These are phyloP conservation scores for Prosopocoilus inquinatus DNA, from an alignment of 2,888 invertebrate genomes.

Conservation along the genomic window DNA sequence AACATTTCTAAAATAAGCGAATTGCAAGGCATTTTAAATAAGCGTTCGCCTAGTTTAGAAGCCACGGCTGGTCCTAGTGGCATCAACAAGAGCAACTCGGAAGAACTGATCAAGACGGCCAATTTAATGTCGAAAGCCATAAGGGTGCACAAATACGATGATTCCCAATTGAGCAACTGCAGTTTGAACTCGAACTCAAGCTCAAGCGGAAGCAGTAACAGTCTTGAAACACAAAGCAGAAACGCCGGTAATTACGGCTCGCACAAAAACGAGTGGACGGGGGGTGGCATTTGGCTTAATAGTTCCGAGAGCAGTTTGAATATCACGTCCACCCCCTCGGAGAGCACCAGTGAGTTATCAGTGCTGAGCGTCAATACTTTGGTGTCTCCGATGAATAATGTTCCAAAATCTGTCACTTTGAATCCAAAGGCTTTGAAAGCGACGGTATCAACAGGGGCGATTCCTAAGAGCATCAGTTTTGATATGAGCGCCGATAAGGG, in stretches of 20 bases:
- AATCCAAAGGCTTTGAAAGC: conserved; percentile 46
- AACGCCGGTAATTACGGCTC: conserved; percentile 24
- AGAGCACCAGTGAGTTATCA: conserved; percentile 43
- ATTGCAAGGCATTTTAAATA: conserved; percentile 14
- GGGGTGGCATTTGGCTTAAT: conserved; percentile 44
- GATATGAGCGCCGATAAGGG: conserved; percentile 85
- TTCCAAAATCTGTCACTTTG: conserved; percentile 14
- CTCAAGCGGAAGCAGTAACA: conserved; percentile 53
- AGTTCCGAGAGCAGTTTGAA: conserved; percentile 46
- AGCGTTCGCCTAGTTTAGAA: conserved; percentile 8
- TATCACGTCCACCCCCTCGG: conserved; percentile 44
- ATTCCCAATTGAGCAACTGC: conserved; percentile 52
- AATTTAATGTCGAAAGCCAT: conserved; percentile 15
- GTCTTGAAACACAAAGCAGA: conserved; percentile 48
- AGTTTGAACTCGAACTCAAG: conserved; percentile 57
- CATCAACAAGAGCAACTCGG: conserved; percentile 55
- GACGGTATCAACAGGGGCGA: conserved; percentile 71
- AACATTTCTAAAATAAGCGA: conserved; percentile 18
- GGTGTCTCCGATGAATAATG: conserved; percentile 22
- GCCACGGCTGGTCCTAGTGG: conserved; percentile 44
- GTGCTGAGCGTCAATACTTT: conserved; percentile 36
- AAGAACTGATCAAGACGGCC: conserved; percentile 45
- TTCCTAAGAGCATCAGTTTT: conserved; percentile 89
- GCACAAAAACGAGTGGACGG: conserved; percentile 39
- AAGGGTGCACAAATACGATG: conserved; percentile 23